Evolutionary conservation across 2,888 invertebrate species (phyloP), one percentile per base, ranked within the genome.

Genomic region (Rutpela maculata): DNA sequence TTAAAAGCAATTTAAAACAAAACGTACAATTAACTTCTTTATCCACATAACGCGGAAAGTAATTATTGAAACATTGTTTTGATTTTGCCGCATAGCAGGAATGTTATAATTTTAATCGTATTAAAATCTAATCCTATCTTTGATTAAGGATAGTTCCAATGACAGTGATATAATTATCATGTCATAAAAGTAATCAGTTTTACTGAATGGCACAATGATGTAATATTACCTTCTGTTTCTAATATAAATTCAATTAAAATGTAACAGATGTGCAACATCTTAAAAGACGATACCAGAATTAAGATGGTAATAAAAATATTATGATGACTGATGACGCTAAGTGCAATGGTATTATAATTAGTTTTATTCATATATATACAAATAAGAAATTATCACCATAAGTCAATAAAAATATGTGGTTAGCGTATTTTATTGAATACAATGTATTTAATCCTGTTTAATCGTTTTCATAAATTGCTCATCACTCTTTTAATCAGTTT

Each of bases 361-460:
- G 11, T 15, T 50, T 5, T 50, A n/a, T n/a, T n/a, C 31, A 35
- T 50, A n/a, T 50, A 50, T n/a, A 15, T 43, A 50, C 50, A 50
- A n/a, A 50, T 12, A n/a, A 2, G n/a, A 50, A n/a, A 6, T 50
- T 50, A 50, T 50, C n/a, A 19, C 65, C 15, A 19, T 18, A 18
- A 18, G 19, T 43, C n/a, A 11, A 19, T 18, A 63, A 65, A 65
- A 65, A 35, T 65, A 17, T 38, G 0, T n/a, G n/a, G 7, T 5
- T 50, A 38, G 19, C 65, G 65, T 65, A 38, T 12, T 65, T 65
- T 65, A 43, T 18, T 12, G 43, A 43, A 65, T 19, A 65, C 15
- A 12, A 65, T 65, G 43, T 43, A 65, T 19, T 65, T 18, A 19
- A 43, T 65, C 43, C 38, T 18, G 9, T 12, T 17, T 62, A 62